These are phyloP conservation scores for Macaca fascicularis DNA, from an alignment of 2,113 vertebrate species.

Conservation along the genomic window DNA sequence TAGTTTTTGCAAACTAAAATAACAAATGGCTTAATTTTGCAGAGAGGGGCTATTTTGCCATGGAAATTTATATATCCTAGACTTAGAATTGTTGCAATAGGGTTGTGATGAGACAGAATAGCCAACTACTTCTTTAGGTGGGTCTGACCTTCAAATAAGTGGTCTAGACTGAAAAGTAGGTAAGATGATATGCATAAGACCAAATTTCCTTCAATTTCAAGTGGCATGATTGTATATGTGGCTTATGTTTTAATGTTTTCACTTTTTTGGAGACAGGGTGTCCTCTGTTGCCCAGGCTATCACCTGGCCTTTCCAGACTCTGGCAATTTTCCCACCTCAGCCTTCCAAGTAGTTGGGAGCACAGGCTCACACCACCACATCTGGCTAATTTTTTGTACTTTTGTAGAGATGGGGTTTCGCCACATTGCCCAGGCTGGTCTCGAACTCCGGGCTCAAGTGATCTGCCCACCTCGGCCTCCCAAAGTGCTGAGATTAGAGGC, in stretches of 20 bases:
- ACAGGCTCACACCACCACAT: too few relatives aligned
- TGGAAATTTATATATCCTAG: not conserved
- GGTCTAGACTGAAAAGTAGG: slow-evolving; percentile 31
- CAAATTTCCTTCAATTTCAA: slow-evolving; percentile 26
- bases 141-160: not conserved
- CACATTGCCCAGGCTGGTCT: too few relatives aligned
- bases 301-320: too few relatives aligned
- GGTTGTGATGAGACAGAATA: not conserved
- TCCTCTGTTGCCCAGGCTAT: too few relatives aligned
- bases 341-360: too few relatives aligned
- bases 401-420: too few relatives aligned
- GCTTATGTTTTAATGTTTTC: slow-evolving; percentile 9
- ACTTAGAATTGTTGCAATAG: not conserved
- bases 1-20: slow-evolving; percentile 50
- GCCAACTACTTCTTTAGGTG: not conserved
- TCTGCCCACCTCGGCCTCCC: too few relatives aligned
- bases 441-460: too few relatives aligned
- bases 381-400: too few relatives aligned
- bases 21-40: slow-evolving; percentile 42
- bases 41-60: not conserved
- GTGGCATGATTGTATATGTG: not conserved
- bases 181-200: not conserved
- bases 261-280: not conserved
- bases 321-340: too few relatives aligned
- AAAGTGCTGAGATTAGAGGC: too few relatives aligned